Evolutionary conservation across 2,113 vertebrate genomes (phyloP).

Genomic region (Eira barbara): DNA sequence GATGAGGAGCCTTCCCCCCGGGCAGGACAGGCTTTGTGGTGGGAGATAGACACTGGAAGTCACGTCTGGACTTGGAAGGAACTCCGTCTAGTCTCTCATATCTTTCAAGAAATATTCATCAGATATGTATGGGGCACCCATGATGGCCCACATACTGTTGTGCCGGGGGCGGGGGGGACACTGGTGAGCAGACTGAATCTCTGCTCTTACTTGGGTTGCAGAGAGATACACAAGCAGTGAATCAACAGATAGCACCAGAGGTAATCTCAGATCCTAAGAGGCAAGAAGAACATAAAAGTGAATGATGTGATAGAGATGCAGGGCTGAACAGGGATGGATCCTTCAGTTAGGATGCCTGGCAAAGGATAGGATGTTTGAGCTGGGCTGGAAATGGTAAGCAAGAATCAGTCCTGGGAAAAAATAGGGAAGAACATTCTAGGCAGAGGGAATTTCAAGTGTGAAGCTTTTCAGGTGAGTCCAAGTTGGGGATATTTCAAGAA

Average conservation of each 20-base stretch:
- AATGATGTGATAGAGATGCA: not conserved
- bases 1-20: not conserved
- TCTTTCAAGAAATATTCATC: not conserved
- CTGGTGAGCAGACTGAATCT: not conserved
- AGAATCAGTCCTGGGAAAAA: not conserved
- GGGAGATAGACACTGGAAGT: not conserved
- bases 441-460: not conserved
- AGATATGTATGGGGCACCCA: not conserved
- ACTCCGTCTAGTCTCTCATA: not conserved
- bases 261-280: not conserved
- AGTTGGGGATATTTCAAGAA: not conserved
- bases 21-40: not conserved
- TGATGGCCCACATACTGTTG: not conserved
- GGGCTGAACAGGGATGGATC: not conserved
- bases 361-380: not conserved
- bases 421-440: not conserved
- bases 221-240: not conserved
- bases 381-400: not conserved
- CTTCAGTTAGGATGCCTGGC: not conserved
- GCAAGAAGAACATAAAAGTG: not conserved
- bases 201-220: not conserved
- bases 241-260: not conserved
- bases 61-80: not conserved
- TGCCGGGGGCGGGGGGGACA: not conserved
- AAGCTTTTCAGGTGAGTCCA: not conserved